These are phyloP conservation scores for Rhabdomys dilectus DNA, from an alignment of 2,113 vertebrate species.

Conservation along the genomic window DNA sequence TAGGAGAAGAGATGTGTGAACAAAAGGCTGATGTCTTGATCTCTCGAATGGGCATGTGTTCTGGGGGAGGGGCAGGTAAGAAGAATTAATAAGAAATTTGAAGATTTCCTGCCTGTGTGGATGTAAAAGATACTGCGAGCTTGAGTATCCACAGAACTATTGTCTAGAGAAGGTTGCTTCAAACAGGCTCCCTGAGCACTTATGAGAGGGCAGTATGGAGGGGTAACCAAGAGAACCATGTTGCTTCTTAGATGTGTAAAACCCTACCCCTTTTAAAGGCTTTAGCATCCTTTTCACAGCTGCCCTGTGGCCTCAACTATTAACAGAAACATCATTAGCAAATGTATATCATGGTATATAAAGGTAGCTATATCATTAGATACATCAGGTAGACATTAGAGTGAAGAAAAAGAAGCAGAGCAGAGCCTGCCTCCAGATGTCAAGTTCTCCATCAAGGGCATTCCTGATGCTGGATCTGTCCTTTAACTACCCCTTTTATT, in stretches of 20 bases:
- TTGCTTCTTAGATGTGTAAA: not conserved
- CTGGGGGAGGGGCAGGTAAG: not conserved
- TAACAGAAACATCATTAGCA: not conserved
- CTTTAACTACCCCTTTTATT: slow-evolving; percentile 66
- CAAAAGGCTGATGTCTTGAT: slow-evolving; percentile 59
- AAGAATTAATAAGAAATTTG: not conserved
- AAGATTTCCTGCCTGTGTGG: not conserved
- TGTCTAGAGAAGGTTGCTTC: not conserved
- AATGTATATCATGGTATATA: not conserved
- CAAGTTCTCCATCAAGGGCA: not conserved
- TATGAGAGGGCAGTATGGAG: not conserved
- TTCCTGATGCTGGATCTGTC: not conserved
- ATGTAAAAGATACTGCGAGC: not conserved
- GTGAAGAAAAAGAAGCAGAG: not conserved
- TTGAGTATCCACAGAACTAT: not conserved
- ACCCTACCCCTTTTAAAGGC: not conserved
- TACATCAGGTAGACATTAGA: not conserved
- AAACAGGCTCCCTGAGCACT: not conserved
- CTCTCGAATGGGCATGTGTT: not conserved
- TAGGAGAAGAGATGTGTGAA: slow-evolving; percentile 54
- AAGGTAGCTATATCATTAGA: not conserved
- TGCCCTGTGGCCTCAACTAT: not conserved
- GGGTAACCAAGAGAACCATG: not conserved
- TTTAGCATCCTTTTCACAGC: not conserved
- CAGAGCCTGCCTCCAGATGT: not conserved